Evolutionary conservation across 2,113 vertebrate species (phyloP).

Genomic region (Mastomys natalensis): DNA sequence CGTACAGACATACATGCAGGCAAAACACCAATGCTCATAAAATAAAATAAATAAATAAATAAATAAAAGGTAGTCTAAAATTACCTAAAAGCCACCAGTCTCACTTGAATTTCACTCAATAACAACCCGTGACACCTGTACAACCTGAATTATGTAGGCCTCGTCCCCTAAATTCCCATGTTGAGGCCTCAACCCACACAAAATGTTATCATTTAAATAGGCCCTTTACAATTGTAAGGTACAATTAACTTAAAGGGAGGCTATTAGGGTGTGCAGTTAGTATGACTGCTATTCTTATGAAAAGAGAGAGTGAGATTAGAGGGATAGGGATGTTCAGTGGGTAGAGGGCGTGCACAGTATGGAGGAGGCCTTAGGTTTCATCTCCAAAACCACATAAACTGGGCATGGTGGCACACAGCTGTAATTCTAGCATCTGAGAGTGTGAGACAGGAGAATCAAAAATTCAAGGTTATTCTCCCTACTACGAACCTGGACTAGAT

Average conservation of each 20-base stretch:
- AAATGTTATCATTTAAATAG: not conserved
- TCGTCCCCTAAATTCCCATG: not conserved
- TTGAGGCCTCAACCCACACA: not conserved
- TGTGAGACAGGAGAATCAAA: not conserved
- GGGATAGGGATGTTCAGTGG: not conserved
- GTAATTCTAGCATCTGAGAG: not conserved
- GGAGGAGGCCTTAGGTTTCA: not conserved
- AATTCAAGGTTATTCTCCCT: not conserved
- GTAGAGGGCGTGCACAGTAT: not conserved
- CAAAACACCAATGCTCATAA: not conserved
- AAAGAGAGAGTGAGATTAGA: not conserved
- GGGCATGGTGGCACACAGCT: not conserved
- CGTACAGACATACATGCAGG: not conserved
- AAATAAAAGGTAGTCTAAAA: not conserved
- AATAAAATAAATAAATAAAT: not conserved
- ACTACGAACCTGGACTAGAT: not conserved
- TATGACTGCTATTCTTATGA: not conserved
- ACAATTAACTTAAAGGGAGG: not conserved
- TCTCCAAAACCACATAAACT: not conserved
- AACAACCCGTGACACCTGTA: not conserved
- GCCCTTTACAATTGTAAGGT: not conserved
- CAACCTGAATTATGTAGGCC: not conserved
- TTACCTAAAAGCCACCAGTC: not conserved
- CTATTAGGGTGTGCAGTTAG: not conserved
- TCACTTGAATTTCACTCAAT: not conserved